Base-by-base conservation (phyloP, 2,888 invertebrate species). In the Thalpophila matura region DNA sequence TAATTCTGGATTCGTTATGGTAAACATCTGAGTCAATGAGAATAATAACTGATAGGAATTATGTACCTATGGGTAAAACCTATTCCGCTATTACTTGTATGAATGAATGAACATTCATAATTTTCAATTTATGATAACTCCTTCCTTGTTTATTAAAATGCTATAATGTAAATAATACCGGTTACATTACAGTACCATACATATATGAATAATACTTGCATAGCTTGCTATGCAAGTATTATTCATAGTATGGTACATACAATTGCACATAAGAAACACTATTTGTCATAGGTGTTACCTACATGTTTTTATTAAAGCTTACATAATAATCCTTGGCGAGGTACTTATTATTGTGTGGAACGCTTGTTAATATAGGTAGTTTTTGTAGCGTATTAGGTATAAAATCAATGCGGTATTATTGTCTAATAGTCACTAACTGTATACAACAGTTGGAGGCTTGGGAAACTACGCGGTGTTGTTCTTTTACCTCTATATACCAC, bases 281-380 rank as follows among this genome's bases (percentile, higher is more conserved):
- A 64, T 64, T 64, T 50, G 49, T 73, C 61, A 56, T 59, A 56
- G 20, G 63, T 40, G 61, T 64, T 70, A n/a, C n/a, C n/a, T n/a
- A n/a, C n/a, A n/a, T n/a, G 66, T 67, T 58, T 72, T 68, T 49
- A 68, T 49, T 55, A 58, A 60, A 56, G 20, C 26, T 62, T 61
- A 40, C 55, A 49, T 35, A 66, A 73, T 43, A 24, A 33, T 38
- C 66, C 35, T 70, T 61, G 55, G 43, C 24, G 31, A 53, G 4
- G 4, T 29, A 40, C 42, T 55, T 45, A 43, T 45, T 60, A 31
- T 54, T 40, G n/a, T 7, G 4, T 24, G 10, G n/a, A 46, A 47
- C 5, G 24, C 31, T 12, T 31, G 27, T 16, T 49, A 31, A 45
- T 45, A 24, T 24, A 29, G 42, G 73, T 51, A 29, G 42, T 70